Evolutionary conservation across 2,113 vertebrate species (phyloP).

Genomic region (Stictonetta naevosa): DNA sequence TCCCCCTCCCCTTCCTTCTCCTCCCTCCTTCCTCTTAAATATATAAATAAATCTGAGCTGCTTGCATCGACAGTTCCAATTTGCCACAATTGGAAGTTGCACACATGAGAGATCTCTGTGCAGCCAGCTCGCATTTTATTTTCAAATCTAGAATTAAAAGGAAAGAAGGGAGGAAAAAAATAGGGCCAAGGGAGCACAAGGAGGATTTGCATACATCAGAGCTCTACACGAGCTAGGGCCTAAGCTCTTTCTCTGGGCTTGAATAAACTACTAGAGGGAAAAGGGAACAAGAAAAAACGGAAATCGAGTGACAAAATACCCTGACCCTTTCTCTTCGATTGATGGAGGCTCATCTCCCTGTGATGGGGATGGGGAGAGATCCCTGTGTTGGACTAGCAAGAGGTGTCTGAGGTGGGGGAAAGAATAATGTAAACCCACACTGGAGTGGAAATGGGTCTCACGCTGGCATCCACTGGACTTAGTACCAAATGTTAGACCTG

Average conservation of each 20-base stretch:
- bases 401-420: neutral
- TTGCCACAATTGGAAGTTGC: slow-evolving; percentile 75
- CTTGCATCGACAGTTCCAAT: slow-evolving; percentile 76
- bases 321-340: neutral
- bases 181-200: slow-evolving; percentile 66
- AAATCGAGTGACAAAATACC: slow-evolving; percentile 18
- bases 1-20: slow-evolving; percentile 36
- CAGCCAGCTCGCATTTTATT: slow-evolving; percentile 75
- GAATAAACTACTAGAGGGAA: slow-evolving; percentile 59
- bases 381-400: neutral
- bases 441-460: neutral
- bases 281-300: slow-evolving; percentile 40
- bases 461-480: neutral
- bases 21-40: slow-evolving; percentile 59
- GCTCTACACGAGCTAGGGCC: slow-evolving; percentile 53
- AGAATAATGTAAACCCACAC: neutral
- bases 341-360: neutral
- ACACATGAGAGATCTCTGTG: slow-evolving; percentile 75
- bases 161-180: slow-evolving; percentile 35
- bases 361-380: neutral
- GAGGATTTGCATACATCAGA: slow-evolving; percentile 78
- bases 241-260: slow-evolving; percentile 61
- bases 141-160: slow-evolving; percentile 76
- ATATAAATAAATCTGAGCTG: slow-evolving; percentile 76
- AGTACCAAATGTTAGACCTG: neutral